Conservation (phyloP, 2,113 vertebrate genomes). For the Petroica traversi region DNA sequence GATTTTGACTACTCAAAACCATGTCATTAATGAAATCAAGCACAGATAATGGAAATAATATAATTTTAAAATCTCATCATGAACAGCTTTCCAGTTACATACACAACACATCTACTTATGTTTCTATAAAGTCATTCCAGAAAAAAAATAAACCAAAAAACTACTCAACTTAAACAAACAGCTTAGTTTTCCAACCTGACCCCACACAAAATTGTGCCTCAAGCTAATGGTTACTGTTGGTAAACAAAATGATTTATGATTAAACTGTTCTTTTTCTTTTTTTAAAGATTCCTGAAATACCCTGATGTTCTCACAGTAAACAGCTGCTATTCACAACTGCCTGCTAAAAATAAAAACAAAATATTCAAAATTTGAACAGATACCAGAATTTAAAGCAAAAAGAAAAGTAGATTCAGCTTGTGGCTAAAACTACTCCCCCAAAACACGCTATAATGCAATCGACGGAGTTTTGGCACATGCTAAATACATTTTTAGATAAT, state of each 20-base stretch:
- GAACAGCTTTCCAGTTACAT: background rate
- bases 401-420: background rate
- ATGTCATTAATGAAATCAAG: background rate
- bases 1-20: background rate
- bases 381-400: background rate
- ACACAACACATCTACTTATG: background rate
- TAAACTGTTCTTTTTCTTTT: background rate
- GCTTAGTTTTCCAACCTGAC: background rate
- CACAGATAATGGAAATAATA: background rate
- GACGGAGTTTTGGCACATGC: background rate
- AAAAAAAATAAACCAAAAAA: too few species aligned
- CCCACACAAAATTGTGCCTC: background rate
- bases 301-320: background rate
- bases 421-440: background rate
- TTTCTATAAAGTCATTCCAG: background rate
- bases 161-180: background rate
- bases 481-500: conserved; percentile 12
- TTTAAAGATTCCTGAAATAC: background rate
- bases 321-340: background rate
- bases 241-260: background rate
- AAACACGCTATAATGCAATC: background rate
- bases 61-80: background rate
- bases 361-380: background rate
- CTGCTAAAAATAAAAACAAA: conserved; percentile 7
- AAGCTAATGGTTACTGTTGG: background rate